Evolutionary conservation across 1,140 invertebrate species (phyloP).

Genomic region (Alviniconcha marisindica): DNA sequence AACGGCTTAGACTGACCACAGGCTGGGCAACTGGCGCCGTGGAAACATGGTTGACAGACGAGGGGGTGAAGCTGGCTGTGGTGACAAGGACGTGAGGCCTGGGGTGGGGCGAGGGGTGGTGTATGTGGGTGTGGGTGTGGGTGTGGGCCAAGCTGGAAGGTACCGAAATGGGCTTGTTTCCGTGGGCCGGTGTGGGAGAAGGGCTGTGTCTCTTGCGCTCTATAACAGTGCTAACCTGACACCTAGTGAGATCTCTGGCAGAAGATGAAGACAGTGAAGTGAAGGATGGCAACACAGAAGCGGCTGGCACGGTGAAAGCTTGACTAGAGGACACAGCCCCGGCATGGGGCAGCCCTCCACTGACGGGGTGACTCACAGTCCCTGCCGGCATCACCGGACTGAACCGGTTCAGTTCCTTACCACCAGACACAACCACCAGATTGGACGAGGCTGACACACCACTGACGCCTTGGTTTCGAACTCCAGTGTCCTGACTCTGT

Average conservation of each 20-base stretch:
- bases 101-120: neutral
- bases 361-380: too few species aligned
- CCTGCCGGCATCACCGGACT: too few species aligned
- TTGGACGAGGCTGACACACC: too few species aligned
- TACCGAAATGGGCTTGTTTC: slow-evolving; percentile 18
- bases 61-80: neutral
- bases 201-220: slow-evolving; percentile 6
- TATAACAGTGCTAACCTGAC: neutral
- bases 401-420: too few species aligned
- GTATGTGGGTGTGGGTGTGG: slow-evolving; percentile 14
- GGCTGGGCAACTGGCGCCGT: slow-evolving; percentile 2
- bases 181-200: neutral
- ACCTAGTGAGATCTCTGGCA: too few species aligned
- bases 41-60: neutral
- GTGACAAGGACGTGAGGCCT: neutral
- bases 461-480: too few species aligned
- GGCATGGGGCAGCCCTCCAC: too few species aligned
- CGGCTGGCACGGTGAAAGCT: neutral
- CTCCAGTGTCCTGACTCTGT: too few species aligned
- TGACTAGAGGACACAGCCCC: too few species aligned
- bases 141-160: slow-evolving; percentile 31
- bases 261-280: too few species aligned
- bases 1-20: neutral
- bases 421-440: too few species aligned
- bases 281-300: neutral